Percentiles rank a stretch among this genome's conserved stretches.
Evolutionary conservation across 2,113 vertebrate species (phyloP).

Genomic region (Crocuta crocuta): DNA sequence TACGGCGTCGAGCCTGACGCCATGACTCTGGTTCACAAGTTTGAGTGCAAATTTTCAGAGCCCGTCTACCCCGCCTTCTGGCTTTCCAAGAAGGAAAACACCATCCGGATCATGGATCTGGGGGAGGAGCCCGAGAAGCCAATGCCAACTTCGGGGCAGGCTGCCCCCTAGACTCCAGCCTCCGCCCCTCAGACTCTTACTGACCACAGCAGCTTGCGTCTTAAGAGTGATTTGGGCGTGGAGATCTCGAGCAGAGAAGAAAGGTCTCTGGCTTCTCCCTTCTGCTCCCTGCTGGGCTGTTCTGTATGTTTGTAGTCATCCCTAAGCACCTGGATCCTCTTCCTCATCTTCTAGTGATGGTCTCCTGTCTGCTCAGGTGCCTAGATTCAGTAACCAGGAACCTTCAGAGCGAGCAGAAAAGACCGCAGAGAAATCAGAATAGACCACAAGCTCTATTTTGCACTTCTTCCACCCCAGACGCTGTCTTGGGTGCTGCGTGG

Average conservation of each 20-base stretch:
- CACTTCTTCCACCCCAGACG: background rate
- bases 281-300: background rate
- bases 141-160: background rate
- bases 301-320: background rate
- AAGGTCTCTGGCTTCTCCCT: background rate
- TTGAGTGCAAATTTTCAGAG: slow-evolving; percentile 87
- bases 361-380: background rate
- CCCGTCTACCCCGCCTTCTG: slow-evolving; percentile 89
- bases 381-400: background rate
- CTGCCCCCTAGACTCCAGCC: background rate
- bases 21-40: slow-evolving; percentile 86
- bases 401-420: background rate
- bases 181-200: background rate
- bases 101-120: slow-evolving; percentile 77
- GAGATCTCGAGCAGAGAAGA: background rate
- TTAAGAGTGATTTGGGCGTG: background rate
- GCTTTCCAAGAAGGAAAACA: slow-evolving; percentile 91
- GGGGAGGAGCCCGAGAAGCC: slow-evolving; percentile 69
- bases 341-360: background rate
- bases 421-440: background rate
- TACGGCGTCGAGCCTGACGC: slow-evolving; percentile 78
- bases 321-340: background rate
- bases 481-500: background rate
- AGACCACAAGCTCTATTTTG: background rate
- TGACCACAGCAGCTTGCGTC: background rate